Evolutionary conservation across 1,140 invertebrate species (phyloP).

Genomic region (Aphelenchoides avenae): DNA sequence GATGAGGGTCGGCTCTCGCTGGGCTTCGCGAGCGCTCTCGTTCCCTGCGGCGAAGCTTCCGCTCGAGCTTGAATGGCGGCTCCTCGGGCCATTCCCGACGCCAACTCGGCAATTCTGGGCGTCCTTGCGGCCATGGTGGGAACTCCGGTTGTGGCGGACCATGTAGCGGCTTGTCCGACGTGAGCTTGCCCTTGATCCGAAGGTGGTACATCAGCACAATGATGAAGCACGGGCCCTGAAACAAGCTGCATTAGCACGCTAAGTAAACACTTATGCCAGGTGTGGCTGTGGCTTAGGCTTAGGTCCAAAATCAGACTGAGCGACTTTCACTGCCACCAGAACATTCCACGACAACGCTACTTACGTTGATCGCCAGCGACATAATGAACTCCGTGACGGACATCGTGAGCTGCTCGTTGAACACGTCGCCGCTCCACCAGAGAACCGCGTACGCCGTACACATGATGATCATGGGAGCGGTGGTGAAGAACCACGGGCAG

Average conservation of each 20-base stretch:
- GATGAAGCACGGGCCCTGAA: constrained; percentile 49
- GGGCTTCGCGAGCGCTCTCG: no score
- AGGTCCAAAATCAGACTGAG: not conserved
- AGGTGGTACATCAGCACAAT: constrained; percentile 55
- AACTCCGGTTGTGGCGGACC: no score
- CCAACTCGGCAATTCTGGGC: no score
- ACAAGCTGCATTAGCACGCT: no score
- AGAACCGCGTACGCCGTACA: constrained; percentile 54
- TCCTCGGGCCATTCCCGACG: no score
- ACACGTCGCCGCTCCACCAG: constrained; percentile 56
- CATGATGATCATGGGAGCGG: constrained; percentile 42
- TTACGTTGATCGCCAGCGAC: constrained; percentile 52
- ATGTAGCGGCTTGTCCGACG: constrained; percentile 44
- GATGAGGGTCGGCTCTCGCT: no score
- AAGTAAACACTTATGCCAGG: constrained; percentile 5
- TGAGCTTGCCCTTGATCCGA: constrained; percentile 41
- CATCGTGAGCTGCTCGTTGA: constrained; percentile 58
- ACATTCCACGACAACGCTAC: constrained; percentile 11
- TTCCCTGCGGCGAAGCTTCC: no score
- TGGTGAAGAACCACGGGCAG: constrained; percentile 56
- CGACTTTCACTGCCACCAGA: not conserved
- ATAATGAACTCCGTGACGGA: constrained; percentile 54
- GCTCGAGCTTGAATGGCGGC: no score
- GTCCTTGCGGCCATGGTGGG: no score
- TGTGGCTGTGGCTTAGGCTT: not conserved